phyloP scores from a whole-genome alignment of 1,140 invertebrate species.

The Neodiprion virginianus region DNA sequence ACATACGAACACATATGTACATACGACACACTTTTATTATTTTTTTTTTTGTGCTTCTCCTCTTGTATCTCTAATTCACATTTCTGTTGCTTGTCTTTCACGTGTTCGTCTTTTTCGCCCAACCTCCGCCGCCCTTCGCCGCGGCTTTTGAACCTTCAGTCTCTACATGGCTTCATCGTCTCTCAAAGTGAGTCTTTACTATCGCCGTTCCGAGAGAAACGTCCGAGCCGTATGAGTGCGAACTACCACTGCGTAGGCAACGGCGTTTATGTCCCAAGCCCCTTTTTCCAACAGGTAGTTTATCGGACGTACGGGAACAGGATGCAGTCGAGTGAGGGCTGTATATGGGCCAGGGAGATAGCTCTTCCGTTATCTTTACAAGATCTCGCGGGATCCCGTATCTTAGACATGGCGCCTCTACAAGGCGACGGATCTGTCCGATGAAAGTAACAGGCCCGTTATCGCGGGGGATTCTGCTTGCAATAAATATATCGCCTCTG shows the following conservation, averaged over 20 bases:
- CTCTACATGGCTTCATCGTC: no score
- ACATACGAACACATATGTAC: background rate
- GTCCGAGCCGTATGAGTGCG: no score
- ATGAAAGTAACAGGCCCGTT: conserved; percentile 1
- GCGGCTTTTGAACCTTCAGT: no score
- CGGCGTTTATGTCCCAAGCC: background rate
- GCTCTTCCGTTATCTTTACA: background rate
- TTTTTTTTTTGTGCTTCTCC: background rate
- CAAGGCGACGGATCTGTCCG: conserved; percentile 2
- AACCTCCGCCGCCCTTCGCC: no score
- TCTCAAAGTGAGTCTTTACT: no score
- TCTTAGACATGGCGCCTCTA: conserved; percentile 2
- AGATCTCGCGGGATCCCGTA: conserved; percentile 3
- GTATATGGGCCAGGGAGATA: background rate
- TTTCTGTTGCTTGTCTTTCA: no score
- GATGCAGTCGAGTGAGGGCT: background rate
- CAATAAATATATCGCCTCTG: background rate
- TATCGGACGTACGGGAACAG: background rate
- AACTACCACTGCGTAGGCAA: background rate
- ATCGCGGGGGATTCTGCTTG: conserved; percentile 1
- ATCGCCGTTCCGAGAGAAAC: no score
- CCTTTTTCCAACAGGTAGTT: background rate
- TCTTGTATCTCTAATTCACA: no score
- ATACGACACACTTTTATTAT: background rate
- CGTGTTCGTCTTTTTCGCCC: no score